phyloP scores from a whole-genome alignment of 2,888 invertebrate genomes.

The Caenorhabditis uteleia region DNA sequence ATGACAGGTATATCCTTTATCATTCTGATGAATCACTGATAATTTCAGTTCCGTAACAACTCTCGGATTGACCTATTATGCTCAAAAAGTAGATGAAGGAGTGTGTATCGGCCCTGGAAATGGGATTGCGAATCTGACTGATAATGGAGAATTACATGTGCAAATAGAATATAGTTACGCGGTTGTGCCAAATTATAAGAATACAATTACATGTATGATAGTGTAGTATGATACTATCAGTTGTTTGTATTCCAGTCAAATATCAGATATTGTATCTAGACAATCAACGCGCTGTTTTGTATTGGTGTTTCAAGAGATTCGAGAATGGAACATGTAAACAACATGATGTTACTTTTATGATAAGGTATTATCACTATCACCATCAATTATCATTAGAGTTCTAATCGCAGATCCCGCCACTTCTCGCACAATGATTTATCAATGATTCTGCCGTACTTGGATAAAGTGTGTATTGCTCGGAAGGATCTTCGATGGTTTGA shows the following conservation, averaged over 20 bases:
- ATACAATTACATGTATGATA: conserved; percentile 9
- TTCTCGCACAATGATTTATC: conserved; percentile 53
- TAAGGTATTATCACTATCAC: conserved; percentile 5
- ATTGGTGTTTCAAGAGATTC: conserved; percentile 46
- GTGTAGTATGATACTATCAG: not conserved
- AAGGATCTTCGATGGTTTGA: conserved; percentile 56
- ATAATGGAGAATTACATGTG: conserved; percentile 42
- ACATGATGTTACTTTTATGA: conserved; percentile 48
- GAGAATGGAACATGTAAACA: conserved; percentile 45
- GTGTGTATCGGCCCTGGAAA: conserved; percentile 49
- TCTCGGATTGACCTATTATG: conserved; percentile 45
- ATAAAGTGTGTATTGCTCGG: conserved; percentile 47
- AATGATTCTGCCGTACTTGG: conserved; percentile 51
- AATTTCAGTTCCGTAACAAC: conserved; percentile 6
- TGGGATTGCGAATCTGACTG: conserved; percentile 33
- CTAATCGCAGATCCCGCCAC: conserved; percentile 30
- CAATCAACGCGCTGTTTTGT: conserved; percentile 53
- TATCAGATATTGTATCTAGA: conserved; percentile 53
- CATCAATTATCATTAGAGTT: not conserved
- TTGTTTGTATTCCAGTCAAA: conserved; percentile 39
- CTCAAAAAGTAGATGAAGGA: conserved; percentile 50
- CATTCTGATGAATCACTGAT: not conserved
- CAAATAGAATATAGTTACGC: conserved; percentile 46
- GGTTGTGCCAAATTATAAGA: conserved; percentile 20
- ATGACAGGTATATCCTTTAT: conserved; percentile 26